These are phyloP conservation scores for Oconnorella tubifera DNA, from an alignment of 2,888 invertebrate genomes.

Conservation along the genomic window DNA sequence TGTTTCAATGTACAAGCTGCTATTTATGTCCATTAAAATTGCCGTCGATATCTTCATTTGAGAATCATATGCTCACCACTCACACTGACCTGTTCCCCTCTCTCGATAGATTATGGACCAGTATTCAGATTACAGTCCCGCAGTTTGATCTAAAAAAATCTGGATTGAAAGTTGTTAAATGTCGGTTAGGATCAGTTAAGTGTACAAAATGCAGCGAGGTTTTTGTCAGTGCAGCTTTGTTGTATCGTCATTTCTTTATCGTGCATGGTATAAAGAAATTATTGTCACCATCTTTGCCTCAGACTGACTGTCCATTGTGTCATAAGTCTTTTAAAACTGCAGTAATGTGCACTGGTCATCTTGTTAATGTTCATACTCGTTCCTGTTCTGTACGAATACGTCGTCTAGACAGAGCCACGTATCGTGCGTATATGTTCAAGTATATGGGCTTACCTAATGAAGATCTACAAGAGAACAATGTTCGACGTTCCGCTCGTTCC, in stretches of 20 bases:
- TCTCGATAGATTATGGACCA: neutral
- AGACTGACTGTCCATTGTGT: no score
- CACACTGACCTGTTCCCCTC: neutral
- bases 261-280: no score
- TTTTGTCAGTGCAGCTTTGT: neutral
- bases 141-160: neutral
- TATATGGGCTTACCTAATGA: no score
- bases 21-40: neutral
- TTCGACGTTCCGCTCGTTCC: no score
- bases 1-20: neutral
- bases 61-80: neutral
- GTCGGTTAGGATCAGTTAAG: neutral
- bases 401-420: no score
- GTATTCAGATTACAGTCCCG: neutral
- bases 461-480: no score
- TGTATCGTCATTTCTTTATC: neutral
- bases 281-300: no score
- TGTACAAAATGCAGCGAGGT: neutral
- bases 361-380: neutral
- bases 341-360: neutral
- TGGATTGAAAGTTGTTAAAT: neutral
- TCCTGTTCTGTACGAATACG: neutral
- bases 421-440: no score
- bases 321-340: neutral
- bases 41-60: neutral